These are phyloP conservation scores for Pelobates cultripes DNA, from an alignment of 2,797 vertebrate genomes.

Conservation along the genomic window DNA sequence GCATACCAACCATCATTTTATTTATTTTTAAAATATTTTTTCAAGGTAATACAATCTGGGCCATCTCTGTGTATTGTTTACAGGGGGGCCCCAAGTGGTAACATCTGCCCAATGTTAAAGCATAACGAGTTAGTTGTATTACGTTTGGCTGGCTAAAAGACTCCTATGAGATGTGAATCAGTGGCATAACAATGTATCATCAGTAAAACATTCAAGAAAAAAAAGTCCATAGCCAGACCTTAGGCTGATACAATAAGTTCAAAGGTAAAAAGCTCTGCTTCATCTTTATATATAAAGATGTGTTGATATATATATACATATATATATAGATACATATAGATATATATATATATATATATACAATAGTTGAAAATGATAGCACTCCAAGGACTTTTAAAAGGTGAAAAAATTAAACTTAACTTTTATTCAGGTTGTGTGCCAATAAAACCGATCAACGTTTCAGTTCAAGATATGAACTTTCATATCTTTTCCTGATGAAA, in stretches of 20 bases:
- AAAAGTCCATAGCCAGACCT: not conserved
- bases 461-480: too few species aligned
- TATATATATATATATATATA: not conserved
- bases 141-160: constrained; percentile 3
- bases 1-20: constrained; percentile 73
- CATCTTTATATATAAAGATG: not conserved
- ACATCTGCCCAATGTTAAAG: constrained; percentile 72
- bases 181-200: constrained; percentile 13
- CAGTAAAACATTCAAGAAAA: constrained; percentile 8
- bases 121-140: constrained; percentile 19
- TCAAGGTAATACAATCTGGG: constrained; percentile 72
- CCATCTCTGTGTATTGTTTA: constrained; percentile 73
- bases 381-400: too few species aligned
- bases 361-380: not conserved
- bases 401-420: too few species aligned
- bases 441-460: too few species aligned
- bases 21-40: constrained; percentile 75
- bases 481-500: too few species aligned
- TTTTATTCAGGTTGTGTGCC: too few species aligned
- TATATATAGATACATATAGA: not conserved
- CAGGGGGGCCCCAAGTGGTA: constrained; percentile 58
- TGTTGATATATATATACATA: not conserved
- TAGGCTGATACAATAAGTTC: not conserved
- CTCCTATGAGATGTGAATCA: not conserved
- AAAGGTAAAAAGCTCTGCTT: not conserved